phyloP scores from a whole-genome alignment of 2,888 invertebrate species.

The Polylopha cassiicola region DNA sequence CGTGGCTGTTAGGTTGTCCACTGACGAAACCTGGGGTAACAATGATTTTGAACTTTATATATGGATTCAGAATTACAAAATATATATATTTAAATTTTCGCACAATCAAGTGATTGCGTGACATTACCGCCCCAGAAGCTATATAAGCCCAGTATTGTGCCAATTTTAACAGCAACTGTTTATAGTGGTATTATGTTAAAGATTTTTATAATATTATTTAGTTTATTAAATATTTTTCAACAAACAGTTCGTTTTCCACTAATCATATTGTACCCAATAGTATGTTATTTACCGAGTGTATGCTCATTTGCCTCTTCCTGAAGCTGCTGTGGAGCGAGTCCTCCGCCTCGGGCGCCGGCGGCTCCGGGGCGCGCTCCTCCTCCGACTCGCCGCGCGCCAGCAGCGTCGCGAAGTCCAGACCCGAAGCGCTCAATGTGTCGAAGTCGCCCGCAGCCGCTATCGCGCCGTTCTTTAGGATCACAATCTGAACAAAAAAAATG shows the following conservation, averaged over 20 bases:
- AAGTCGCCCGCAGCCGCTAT: slow-evolving; percentile 82
- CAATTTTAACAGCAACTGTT: too few species aligned
- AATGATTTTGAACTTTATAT: not conserved
- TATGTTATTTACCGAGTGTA: slow-evolving; percentile 58
- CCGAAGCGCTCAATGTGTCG: slow-evolving; percentile 82
- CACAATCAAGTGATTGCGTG: too few species aligned
- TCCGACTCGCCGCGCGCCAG: slow-evolving; percentile 75
- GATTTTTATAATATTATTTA: too few species aligned
- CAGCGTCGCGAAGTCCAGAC: slow-evolving; percentile 86
- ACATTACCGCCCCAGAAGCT: too few species aligned
- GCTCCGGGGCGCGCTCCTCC: slow-evolving; percentile 41
- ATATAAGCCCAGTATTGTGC: too few species aligned
- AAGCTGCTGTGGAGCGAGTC: slow-evolving; percentile 61
- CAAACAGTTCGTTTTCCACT: too few species aligned
- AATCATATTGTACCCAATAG: not conserved
- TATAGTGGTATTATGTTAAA: too few species aligned
- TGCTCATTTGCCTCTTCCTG: slow-evolving; percentile 68
- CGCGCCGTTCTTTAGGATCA: slow-evolving; percentile 77
- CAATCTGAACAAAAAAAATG: too few species aligned
- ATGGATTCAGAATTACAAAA: too few species aligned
- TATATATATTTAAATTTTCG: too few species aligned
- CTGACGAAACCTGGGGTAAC: slow-evolving; percentile 70
- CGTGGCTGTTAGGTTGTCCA: slow-evolving; percentile 72
- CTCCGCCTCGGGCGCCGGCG: slow-evolving; percentile 35
- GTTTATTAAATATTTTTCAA: too few species aligned